A percentile compares a stretch with the other conserved stretches of the same genome.
These are phyloP conservation scores for Brachionus calyciflorus DNA, from an alignment of 1,140 invertebrate genomes.

Conservation along the genomic window DNA sequence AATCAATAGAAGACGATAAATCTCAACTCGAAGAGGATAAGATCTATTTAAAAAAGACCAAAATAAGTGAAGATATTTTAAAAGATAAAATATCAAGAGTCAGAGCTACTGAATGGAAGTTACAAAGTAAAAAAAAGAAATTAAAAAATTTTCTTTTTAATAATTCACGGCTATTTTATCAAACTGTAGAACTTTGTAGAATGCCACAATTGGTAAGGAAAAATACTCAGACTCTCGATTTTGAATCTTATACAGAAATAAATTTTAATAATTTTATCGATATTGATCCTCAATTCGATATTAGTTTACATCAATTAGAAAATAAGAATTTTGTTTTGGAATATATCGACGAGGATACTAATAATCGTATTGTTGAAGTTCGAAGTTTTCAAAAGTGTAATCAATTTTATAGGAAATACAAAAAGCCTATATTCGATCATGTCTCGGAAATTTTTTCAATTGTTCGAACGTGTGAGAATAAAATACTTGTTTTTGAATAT, in stretches of 20 bases:
- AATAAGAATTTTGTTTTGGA: background rate
- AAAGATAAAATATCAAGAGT: background rate
- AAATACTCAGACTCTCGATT: too few species aligned
- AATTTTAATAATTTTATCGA: too few species aligned
- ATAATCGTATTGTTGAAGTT: background rate
- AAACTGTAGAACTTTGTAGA: background rate
- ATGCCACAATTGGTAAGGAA: too few species aligned
- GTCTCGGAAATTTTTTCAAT: background rate
- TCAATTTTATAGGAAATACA: too few species aligned
- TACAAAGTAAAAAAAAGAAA: background rate
- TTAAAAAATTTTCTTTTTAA: slow-evolving; percentile 22
- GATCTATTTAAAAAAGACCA: too few species aligned
- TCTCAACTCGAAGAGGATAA: background rate
- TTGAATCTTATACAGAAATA: too few species aligned
- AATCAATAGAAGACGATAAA: background rate
- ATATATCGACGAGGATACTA: background rate
- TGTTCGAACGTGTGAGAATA: background rate
- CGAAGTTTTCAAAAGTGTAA: background rate
- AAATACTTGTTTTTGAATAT: background rate
- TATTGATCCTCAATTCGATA: too few species aligned
- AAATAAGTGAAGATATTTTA: background rate
- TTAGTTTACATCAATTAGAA: too few species aligned
- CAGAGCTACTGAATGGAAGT: background rate
- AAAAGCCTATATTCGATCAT: too few species aligned
- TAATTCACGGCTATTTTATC: background rate